Percentiles rank a stretch among this genome's conserved stretches.
phyloP scores from a whole-genome alignment of 2,888 invertebrate genomes.

The Macaria liturata region DNA sequence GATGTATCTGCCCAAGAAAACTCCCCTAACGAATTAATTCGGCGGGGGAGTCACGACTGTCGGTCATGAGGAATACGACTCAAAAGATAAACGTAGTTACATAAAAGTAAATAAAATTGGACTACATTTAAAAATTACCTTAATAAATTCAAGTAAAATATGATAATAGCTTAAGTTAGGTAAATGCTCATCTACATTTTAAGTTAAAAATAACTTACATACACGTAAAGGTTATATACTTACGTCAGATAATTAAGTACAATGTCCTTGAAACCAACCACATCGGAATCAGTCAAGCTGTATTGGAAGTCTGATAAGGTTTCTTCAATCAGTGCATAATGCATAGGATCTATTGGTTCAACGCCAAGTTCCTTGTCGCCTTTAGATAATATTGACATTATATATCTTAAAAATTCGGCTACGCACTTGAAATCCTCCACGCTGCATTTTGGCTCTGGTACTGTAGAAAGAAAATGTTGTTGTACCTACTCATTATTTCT shows the following conservation, averaged over 20 bases:
- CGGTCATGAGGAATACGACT: too few relatives aligned
- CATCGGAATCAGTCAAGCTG: constrained; percentile 1
- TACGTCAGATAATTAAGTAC: background rate
- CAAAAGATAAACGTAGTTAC: too few relatives aligned
- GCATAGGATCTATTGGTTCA: constrained; percentile 2
- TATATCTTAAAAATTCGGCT: background rate
- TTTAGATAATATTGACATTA: background rate
- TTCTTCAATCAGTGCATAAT: background rate
- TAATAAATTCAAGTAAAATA: too few relatives aligned
- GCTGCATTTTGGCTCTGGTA: constrained; percentile 1
- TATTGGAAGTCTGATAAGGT: background rate
- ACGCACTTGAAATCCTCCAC: background rate
- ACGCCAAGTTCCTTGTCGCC: background rate
- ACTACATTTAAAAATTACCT: too few relatives aligned
- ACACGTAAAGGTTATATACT: background rate
- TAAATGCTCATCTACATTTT: too few relatives aligned
- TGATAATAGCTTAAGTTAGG: too few relatives aligned
- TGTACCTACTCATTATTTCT: too few relatives aligned
- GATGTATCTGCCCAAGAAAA: too few relatives aligned
- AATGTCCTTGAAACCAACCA: background rate
- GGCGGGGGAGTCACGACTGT: too few relatives aligned
- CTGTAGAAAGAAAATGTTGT: background rate
- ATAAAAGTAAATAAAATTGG: too few relatives aligned
- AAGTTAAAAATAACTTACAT: background rate
- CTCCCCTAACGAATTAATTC: too few relatives aligned